Base-by-base conservation (phyloP, 1,140 invertebrate species). In the Oryctes rhinoceros region DNA sequence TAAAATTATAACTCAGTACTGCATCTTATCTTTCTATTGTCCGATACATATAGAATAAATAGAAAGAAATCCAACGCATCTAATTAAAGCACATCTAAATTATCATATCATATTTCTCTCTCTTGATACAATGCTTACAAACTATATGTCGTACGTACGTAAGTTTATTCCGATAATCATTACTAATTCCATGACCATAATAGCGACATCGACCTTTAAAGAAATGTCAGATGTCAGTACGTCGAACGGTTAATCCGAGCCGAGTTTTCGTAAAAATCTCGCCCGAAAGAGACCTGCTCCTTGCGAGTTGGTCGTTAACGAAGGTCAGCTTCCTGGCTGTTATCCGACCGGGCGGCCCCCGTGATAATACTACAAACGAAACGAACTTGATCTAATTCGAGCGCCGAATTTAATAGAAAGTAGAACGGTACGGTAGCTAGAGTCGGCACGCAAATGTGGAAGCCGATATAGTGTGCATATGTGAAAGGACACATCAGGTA, bases 191-290 rank as follows among this genome's bases (percentile, higher is more conserved):
- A 59, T 59, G 15, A 6, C 53, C 53, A 59, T 59, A n/a, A 59
- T 18, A 15, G 53, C 53, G 6, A n/a, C 53, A 18, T n/a, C 53
- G 53, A 59, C 53, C 53, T 59, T 59, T 59, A 59, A 59, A n/a
- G 15, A 59, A 59, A 59, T 59, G 53, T 59, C 53, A 59, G 53
- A 59, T 59, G 53, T 59, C 39, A 44, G 39, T 44, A 44, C 39
- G 39, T 10, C 10, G 53, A n/a, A n/a, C 53, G 53, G 53, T 59
- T 18, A 59, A 18, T 18, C 53, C 3, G 18, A n/a, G 53, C 18
- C 53, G 53, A 59, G 53, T 59, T 59, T 59, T 59, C 53, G 15
- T 59, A 59, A 59, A 59, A 59, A 59, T 59, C 53, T 59, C 53
- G 53, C 20, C 18, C 18, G 18, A 59, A 59, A 59, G 53, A 59